phyloP scores from a whole-genome alignment of 2,888 invertebrate species.

The Athrips mouffetella region DNA sequence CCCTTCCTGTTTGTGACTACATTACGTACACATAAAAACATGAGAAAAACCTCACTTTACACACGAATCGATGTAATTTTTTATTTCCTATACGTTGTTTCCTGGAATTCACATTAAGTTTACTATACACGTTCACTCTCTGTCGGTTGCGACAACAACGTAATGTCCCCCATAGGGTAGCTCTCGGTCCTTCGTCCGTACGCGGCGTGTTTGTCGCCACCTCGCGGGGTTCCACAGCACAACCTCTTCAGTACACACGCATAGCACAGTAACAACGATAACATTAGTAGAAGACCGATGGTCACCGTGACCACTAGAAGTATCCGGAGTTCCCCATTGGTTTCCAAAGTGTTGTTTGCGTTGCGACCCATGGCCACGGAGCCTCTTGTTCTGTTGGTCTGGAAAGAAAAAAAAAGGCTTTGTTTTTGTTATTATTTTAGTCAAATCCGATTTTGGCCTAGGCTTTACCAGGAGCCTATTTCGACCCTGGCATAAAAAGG shows the following conservation, averaged over 20 bases:
- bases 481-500: no score
- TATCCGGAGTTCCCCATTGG: constrained; percentile 78
- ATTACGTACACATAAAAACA: no score
- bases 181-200: constrained; percentile 66
- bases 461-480: no score
- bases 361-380: constrained; percentile 67
- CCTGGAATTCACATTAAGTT: no score
- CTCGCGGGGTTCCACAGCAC: constrained; percentile 77
- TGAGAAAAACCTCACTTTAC: no score
- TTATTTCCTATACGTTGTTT: no score
- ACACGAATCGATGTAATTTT: background rate
- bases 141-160: constrained; percentile 80
- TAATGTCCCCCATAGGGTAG: constrained; percentile 80
- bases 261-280: constrained; percentile 81
- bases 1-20: no score
- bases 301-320: constrained; percentile 79
- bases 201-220: constrained; percentile 61
- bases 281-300: constrained; percentile 79
- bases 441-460: no score
- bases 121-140: constrained; percentile 72
- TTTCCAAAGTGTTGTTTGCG: constrained; percentile 47
- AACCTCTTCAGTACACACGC: constrained; percentile 81
- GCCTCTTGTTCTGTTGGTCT: no score
- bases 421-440: background rate
- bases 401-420: constrained; percentile 30